phyloP scores from a whole-genome alignment of 2,888 invertebrate genomes.

The Lithophane semibrunnea region DNA sequence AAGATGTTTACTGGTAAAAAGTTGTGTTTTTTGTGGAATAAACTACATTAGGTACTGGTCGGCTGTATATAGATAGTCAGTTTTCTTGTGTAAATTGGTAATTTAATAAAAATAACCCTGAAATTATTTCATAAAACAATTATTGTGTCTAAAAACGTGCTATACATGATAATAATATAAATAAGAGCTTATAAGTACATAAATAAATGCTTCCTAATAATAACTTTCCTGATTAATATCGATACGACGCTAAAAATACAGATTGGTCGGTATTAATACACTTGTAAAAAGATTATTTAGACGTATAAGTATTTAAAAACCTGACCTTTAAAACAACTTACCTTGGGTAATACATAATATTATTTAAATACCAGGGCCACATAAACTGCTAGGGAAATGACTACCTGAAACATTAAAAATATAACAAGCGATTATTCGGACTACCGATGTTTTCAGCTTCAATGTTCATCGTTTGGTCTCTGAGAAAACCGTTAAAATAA shows the following conservation, averaged over 20 bases:
- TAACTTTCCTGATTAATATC: conserved; percentile 26
- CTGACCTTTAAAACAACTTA: conserved; percentile 1
- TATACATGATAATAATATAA: conserved; percentile 9
- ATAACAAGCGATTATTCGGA: not conserved
- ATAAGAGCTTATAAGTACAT: not conserved
- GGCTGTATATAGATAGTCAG: not conserved
- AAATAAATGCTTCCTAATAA: not conserved
- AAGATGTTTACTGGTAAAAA: too few species aligned
- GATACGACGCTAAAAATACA: not conserved
- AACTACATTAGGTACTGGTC: not conserved
- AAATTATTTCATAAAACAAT: not conserved
- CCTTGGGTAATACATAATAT: not conserved
- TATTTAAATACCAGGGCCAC: conserved; percentile 27
- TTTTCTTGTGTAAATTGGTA: conserved; percentile 2
- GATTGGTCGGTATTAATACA: not conserved
- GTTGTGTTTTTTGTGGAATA: not conserved
- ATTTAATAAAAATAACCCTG: not conserved
- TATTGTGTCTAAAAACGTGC: not conserved
- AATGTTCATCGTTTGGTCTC: not conserved
- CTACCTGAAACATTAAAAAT: conserved; percentile 10
- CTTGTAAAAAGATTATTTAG: not conserved
- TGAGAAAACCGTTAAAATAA: not conserved
- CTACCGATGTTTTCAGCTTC: not conserved
- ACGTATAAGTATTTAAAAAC: conserved; percentile 1
- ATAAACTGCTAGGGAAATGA: conserved; percentile 6